Percentiles rank a stretch among this genome's conserved stretches.
Conservation (phyloP, 2,888 invertebrate genomes). For the Omphaloscelis lunosa region DNA sequence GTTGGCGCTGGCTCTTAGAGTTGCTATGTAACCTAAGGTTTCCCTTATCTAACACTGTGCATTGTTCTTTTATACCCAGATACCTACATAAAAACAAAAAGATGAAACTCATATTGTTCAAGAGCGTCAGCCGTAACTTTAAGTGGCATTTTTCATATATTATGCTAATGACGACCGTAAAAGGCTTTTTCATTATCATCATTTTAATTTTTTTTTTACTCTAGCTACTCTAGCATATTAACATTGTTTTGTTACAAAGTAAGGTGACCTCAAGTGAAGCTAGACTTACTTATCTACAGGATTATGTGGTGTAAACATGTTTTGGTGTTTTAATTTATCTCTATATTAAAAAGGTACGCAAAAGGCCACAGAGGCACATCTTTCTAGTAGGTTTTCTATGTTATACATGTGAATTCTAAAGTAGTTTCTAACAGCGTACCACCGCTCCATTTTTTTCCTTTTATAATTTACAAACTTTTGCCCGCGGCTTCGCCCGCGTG, state of each 20-base stretch:
- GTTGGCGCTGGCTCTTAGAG: not conserved
- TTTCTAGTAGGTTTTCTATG: not conserved
- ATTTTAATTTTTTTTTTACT: constrained; percentile 36
- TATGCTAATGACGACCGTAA: constrained; percentile 51
- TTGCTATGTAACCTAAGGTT: constrained; percentile 16
- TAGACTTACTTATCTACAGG: constrained; percentile 4
- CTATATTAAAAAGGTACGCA: no score
- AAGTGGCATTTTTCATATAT: constrained; percentile 56
- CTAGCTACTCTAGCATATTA: constrained; percentile 17
- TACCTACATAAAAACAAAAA: constrained; percentile 54
- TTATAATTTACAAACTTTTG: no score
- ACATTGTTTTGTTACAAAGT: constrained; percentile 33
- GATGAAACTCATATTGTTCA: constrained; percentile 48
- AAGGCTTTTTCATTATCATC: constrained; percentile 52
- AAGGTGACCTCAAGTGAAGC: constrained; percentile 21
- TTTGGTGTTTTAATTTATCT: constrained; percentile 18
- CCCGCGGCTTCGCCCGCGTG: no score
- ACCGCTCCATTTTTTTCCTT: not conserved
- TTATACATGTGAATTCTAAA: not conserved
- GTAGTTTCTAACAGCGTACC: not conserved
- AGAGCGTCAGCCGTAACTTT: constrained; percentile 54
- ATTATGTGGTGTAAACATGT: constrained; percentile 28
- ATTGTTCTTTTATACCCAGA: constrained; percentile 45
- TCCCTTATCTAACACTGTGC: constrained; percentile 12
- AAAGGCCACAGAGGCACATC: not conserved